phyloP scores from a whole-genome alignment of 2,797 vertebrate species.

The Anguilla pacifica region DNA sequence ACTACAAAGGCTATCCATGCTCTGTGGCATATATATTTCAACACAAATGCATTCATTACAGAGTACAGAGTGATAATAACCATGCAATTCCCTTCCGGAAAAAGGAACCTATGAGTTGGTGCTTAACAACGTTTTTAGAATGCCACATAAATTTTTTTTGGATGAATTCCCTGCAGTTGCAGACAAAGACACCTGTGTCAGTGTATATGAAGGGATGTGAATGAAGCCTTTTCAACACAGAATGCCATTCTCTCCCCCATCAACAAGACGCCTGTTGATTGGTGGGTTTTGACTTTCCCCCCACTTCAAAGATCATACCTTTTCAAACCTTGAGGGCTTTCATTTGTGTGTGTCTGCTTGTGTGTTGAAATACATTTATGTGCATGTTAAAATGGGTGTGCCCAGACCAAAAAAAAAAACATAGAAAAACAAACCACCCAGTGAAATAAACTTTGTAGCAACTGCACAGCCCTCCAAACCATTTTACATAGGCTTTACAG shows the following conservation, averaged over 20 bases:
- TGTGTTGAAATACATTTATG: constrained; percentile 2
- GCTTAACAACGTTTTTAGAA: constrained; percentile 3
- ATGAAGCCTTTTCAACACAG: constrained; percentile 13
- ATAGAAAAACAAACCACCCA: not conserved
- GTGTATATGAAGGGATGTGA: constrained; percentile 19
- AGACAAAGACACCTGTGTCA: constrained; percentile 42
- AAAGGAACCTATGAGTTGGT: not conserved
- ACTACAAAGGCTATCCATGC: not conserved
- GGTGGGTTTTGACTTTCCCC: not conserved
- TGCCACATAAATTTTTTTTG: constrained; percentile 4
- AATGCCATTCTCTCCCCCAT: constrained; percentile 8
- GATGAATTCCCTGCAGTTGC: constrained; percentile 22
- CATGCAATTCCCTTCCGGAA: not conserved
- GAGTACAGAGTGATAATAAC: not conserved
- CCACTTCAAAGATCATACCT: not conserved
- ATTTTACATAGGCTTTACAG: not conserved
- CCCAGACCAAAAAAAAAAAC: not conserved
- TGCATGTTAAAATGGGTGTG: constrained; percentile 7
- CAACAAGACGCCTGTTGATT: constrained; percentile 3
- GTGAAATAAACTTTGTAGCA: not conserved
- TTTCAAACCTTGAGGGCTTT: constrained; percentile 12
- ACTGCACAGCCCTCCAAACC: not conserved
- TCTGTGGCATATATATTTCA: not conserved
- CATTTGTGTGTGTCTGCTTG: constrained; percentile 14
- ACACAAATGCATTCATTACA: not conserved